Evolutionary conservation across 2,797 vertebrate genomes (phyloP), one percentile per base, ranked within the genome.

Genomic region (Lagothrix lagotricha): DNA sequence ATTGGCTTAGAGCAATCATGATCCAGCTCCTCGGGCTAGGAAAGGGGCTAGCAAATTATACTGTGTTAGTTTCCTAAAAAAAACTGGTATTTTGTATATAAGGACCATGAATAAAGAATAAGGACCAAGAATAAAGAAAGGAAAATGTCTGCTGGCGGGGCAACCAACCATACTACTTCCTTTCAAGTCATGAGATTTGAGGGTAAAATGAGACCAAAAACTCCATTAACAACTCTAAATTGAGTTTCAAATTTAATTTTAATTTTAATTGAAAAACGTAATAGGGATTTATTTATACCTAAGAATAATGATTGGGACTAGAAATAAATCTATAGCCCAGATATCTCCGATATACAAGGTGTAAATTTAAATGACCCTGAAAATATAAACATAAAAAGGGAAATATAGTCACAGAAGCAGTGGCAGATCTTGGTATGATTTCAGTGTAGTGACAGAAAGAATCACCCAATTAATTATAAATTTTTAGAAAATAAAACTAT

Each of bases 181-280:
- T n/a, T 57, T n/a, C 46, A 75, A 61, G 67, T 80, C 8, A 77
- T 5, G 70, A 83, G 70, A 76, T 83, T 87, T 46, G 82, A 87
- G 9, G 13, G 41, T 19, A 54, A 64, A 44, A 28, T 28, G 19
- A 67, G 41, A 50, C 72, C 19, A 4, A 67, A 79, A 67, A 76
- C 93, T 64, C 12, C 67, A 58, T 67, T 88, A 70, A 76, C 41
- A 82, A 94, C 22, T 41, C 1, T 5, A 91, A 94, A 58, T 76
- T 96, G 83, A 91, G 26, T 44, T 81, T 85, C 79, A 50, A 54
- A 33, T 93, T 93, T 82, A 83, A 94, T 88, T 93, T 89, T 76
- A 83, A 91, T 79, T 93, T 91, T 64, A 84, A 44, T 41, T 85
- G 39, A 24, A 83, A 95, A 83, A 36, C 39, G 26, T 81, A 57